Evolutionary conservation across 2,888 invertebrate species (phyloP).

Genomic region (Anthoptus insignis): DNA sequence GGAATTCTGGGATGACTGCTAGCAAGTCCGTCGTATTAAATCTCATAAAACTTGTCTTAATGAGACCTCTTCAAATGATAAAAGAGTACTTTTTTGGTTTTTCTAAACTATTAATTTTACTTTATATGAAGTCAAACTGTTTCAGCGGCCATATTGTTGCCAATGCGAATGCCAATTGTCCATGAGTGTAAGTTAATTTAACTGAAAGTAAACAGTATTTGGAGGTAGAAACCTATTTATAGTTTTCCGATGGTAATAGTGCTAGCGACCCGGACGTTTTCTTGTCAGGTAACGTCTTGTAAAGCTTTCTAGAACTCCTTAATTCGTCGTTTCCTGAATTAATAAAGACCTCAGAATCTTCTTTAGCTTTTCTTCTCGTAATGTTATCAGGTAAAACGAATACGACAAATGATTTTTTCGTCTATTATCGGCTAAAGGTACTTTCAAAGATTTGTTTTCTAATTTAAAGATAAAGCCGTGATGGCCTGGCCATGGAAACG

Average conservation of each 20-base stretch:
- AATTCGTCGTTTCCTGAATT: background rate
- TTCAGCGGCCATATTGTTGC: too few relatives aligned
- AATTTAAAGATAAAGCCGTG: too few relatives aligned
- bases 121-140: too few relatives aligned
- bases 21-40: too few relatives aligned
- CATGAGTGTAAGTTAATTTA: background rate
- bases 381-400: background rate
- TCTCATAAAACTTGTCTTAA: too few relatives aligned
- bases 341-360: background rate
- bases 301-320: background rate
- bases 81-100: too few relatives aligned
- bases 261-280: background rate
- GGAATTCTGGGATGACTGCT: too few relatives aligned
- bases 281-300: background rate
- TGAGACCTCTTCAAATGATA: too few relatives aligned
- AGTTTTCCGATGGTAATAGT: background rate
- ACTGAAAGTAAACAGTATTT: background rate
- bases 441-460: background rate
- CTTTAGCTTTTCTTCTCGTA: background rate
- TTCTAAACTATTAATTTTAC: too few relatives aligned
- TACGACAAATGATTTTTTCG: background rate
- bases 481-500: too few relatives aligned
- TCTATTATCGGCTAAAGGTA: background rate
- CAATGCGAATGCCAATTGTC: too few relatives aligned
- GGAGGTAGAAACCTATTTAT: background rate